Conservation (phyloP, 2,797 vertebrate genomes). For the Lemur catta region DNA sequence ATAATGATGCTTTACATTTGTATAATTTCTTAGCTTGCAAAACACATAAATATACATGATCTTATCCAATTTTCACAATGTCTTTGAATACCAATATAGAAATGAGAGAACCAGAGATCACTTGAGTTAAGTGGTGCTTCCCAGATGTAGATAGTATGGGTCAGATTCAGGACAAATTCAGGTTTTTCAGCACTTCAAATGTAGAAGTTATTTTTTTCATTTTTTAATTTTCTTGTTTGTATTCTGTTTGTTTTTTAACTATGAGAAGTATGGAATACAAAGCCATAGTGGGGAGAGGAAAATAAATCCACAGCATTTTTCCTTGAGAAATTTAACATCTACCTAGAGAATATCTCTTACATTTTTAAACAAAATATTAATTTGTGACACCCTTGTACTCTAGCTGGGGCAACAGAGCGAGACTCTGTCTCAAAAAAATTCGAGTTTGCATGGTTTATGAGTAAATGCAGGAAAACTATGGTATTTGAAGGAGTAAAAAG, state of each 20-base stretch:
- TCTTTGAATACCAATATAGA: not conserved
- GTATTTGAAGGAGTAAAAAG: not conserved
- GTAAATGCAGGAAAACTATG: not conserved
- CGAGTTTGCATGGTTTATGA: not conserved
- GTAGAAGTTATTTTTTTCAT: not conserved
- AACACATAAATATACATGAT: not conserved
- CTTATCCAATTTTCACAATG: not conserved
- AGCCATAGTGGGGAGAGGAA: not conserved
- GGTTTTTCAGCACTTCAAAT: not conserved
- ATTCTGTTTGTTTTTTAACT: not conserved
- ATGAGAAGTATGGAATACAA: not conserved
- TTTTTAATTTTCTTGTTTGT: not conserved
- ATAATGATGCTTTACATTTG: not conserved
- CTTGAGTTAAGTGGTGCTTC: not conserved
- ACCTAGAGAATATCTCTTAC: not conserved
- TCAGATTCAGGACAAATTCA: not conserved
- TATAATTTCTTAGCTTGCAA: not conserved
- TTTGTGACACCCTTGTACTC: not conserved
- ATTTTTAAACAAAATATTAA: not conserved
- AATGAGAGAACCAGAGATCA: not conserved
- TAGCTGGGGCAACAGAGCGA: accelerated
- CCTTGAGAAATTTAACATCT: not conserved
- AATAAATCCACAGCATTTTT: not conserved
- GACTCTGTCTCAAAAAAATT: not conserved
- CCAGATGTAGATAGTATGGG: not conserved